phyloP scores from a whole-genome alignment of 2,113 vertebrate genomes.

The Pica pica region DNA sequence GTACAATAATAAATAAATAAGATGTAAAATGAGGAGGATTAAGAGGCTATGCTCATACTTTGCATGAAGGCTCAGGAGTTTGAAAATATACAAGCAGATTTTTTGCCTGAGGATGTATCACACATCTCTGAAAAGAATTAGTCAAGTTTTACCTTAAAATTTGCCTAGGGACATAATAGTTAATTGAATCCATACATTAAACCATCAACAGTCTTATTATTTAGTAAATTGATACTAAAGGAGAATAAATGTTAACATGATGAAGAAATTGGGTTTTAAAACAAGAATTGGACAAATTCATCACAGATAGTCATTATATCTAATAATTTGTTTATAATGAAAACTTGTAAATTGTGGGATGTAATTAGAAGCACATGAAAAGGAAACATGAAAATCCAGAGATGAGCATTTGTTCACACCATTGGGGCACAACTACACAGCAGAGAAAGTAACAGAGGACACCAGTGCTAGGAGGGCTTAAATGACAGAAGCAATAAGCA shows the following conservation, averaged over 20 bases:
- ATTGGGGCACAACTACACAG: neutral
- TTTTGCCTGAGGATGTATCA: neutral
- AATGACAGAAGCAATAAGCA: constrained; percentile 13
- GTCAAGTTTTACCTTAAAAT: neutral
- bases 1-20: neutral
- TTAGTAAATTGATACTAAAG: neutral
- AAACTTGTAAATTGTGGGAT: neutral
- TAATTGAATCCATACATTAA: neutral
- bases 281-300: neutral
- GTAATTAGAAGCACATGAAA: neutral
- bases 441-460: neutral
- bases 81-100: neutral
- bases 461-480: neutral
- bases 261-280: neutral
- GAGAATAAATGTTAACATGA: neutral
- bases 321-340: neutral
- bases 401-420: neutral
- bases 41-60: neutral
- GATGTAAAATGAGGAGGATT: neutral
- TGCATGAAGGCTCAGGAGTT: neutral
- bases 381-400: neutral
- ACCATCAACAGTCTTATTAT: neutral
- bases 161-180: neutral
- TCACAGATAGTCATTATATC: neutral
- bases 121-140: neutral